Conservation (phyloP, 2,113 vertebrate genomes). For the Bujurquina vittata region DNA sequence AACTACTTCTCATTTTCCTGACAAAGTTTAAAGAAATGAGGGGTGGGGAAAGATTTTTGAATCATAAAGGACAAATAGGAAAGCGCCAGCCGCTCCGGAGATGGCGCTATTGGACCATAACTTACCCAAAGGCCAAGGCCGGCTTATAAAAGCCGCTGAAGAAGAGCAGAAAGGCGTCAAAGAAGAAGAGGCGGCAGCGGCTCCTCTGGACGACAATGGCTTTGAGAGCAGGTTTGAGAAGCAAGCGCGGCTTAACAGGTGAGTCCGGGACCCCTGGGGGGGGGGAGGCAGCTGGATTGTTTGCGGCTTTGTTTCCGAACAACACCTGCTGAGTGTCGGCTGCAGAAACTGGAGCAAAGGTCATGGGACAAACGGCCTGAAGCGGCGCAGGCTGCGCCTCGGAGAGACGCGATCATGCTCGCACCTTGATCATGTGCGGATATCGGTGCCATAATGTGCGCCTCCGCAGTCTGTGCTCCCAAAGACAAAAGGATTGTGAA, state of each 20-base stretch:
- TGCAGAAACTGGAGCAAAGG: constrained; percentile 48
- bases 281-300: no score
- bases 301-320: accelerated
- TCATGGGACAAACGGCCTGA: not conserved
- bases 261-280: accelerated
- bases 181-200: not conserved
- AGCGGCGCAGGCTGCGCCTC: no score
- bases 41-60: not conserved
- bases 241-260: constrained; percentile 7
- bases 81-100: not conserved
- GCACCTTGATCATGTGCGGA: no score
- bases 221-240: constrained; percentile 40
- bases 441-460: no score
- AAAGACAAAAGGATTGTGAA: no score
- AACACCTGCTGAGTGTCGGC: not conserved
- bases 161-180: not conserved
- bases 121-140: not conserved
- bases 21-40: not conserved
- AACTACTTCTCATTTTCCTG: not conserved
- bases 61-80: not conserved
- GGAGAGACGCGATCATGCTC: no score
- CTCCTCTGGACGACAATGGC: constrained; percentile 42
- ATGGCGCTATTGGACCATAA: not conserved
- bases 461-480: no score
- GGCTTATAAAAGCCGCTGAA: not conserved